Base-by-base conservation (phyloP, 2,888 invertebrate species). In the Ditylenchus weischeri region DNA sequence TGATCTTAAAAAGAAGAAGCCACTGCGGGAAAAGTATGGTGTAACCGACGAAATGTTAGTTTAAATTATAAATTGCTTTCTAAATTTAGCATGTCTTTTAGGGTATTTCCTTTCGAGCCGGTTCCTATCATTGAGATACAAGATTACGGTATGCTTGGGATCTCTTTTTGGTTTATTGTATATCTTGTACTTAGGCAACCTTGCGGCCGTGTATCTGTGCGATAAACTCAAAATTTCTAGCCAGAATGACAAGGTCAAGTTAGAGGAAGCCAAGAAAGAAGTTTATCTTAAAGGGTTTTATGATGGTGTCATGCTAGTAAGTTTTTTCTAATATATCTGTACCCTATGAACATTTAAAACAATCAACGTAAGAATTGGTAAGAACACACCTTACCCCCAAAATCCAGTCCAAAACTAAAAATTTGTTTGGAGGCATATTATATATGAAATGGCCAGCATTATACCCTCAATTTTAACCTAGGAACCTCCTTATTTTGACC, bases 261-360 rank as follows among this genome's bases (percentile, higher is more conserved):
- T 99, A 66, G 86, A 88, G 11, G 90, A 94, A 84, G 98, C 98
- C 0, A 99, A 99, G 84, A 95, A 94, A 81, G 88, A 90, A 86
- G 91, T 93, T 50, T 99, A 99, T 83, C 85, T 94, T 19, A 93
- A 93, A 86, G 92, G 94, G 61, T 98, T 96, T 85, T 96, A 96
- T 84, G 86, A 87, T 71, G 87, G 87, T 65, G 85, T 86, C 69
- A 74, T 47, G 51, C 15, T 48, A 29, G 19, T 49, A 43, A 43
- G 43, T 43, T 51, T 63, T 13, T 18, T 2, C 21, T 18, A 3
- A 18, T 10, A 29, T 49, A 23, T 18, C 15, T 1, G 38, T 65
- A 59, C 23, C 10, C 64, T 48, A 0, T 35, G 47, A n/a, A n/a
- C n/a, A n/a, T n/a, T n/a, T n/a, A n/a, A n/a, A n/a, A n/a, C n/a